These are phyloP conservation scores for Ochropacha duplaris DNA, from an alignment of 2,888 invertebrate genomes.

Conservation along the genomic window DNA sequence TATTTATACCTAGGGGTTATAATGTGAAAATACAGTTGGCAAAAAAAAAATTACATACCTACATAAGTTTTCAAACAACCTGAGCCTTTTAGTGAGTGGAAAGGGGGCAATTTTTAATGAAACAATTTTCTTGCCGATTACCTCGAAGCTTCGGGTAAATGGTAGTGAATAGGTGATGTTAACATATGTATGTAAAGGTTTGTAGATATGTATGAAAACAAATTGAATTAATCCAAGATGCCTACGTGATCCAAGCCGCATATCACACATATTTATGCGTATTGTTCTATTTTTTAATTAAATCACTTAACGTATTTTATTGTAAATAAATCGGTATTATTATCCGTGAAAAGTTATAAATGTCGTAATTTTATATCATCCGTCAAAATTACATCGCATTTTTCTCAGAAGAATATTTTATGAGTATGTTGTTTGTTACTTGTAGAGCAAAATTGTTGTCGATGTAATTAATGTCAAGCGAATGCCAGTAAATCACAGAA, in stretches of 20 bases:
- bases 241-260: neutral
- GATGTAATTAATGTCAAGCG: neutral
- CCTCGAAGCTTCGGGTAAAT: no score
- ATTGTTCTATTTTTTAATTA: neutral
- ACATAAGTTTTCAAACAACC: no score
- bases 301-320: neutral
- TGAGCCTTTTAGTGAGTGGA: no score
- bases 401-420: neutral
- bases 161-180: no score
- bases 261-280: no score
- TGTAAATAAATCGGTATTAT: neutral
- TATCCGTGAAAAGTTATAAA: neutral
- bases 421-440: neutral
- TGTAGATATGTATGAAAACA: no score
- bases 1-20: no score
- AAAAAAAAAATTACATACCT: no score
- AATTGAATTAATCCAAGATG: neutral
- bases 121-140: no score
- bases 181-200: no score
- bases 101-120: no score
- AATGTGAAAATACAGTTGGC: no score
- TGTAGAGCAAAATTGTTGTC: neutral
- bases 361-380: neutral
- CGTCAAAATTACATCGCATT: neutral
- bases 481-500: constrained; percentile 8